These are phyloP conservation scores for Propithecus perrieri DNA, from an alignment of 2,797 vertebrate species.

Conservation along the genomic window DNA sequence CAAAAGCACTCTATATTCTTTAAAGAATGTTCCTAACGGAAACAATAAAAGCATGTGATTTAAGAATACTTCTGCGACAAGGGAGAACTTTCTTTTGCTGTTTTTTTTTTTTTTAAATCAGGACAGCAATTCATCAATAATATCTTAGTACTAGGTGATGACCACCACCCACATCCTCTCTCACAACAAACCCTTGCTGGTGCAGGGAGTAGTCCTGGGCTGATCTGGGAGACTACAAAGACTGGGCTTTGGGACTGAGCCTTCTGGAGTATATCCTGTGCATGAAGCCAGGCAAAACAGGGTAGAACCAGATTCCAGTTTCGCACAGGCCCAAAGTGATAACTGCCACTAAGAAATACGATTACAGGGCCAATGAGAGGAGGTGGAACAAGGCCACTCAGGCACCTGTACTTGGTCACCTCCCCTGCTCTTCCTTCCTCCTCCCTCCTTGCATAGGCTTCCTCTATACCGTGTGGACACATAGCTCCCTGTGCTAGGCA, in stretches of 20 bases:
- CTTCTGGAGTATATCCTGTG: background rate
- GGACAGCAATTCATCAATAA: background rate
- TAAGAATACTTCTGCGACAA: background rate
- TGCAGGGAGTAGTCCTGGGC: background rate
- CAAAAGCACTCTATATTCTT: background rate
- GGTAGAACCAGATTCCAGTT: background rate
- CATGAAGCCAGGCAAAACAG: background rate
- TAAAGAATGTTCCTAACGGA: conserved; percentile 28
- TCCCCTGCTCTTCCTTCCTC: background rate
- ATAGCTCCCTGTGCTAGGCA: background rate
- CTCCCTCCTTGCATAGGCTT: background rate
- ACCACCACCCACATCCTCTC: background rate
- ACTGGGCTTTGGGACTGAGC: background rate
- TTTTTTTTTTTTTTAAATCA: background rate
- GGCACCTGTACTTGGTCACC: background rate
- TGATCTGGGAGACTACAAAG: background rate
- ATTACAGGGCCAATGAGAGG: background rate
- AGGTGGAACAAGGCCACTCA: background rate
- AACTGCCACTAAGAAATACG: background rate
- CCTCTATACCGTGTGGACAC: background rate
- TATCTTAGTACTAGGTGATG: background rate
- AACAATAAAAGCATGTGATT: background rate
- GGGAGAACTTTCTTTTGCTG: background rate
- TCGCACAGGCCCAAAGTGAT: background rate
- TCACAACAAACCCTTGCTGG: background rate